Evolutionary conservation across 2,888 invertebrate species (phyloP), one percentile per base, ranked within the genome.

Genomic region (Mythimna ferrago): DNA sequence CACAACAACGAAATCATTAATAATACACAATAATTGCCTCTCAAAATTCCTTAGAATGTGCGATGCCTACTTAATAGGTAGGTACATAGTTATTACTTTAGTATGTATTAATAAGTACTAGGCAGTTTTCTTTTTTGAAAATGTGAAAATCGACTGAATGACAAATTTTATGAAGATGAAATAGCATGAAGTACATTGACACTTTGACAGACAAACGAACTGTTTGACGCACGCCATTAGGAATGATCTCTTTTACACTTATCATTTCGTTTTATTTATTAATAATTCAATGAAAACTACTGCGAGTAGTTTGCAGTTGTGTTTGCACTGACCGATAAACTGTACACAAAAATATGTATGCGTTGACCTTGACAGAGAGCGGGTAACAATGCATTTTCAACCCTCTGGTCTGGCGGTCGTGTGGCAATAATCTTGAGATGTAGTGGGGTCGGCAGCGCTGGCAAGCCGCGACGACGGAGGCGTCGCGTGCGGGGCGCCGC

Each of bases 301-400:
- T 16, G 16, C 21, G 41, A 61, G 21, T 61, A 61, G 21, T 41
- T 61, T 61, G 21, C 41, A 21, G 61, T 41, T 41, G 60, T 60
- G 38, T 21, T 41, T 61, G 41, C 41, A 14, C 61, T 61, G 41
- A 61, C 61, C 61, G 61, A 61, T 61, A 61, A 61, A 61, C 48
- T 62, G 54, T 66, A 78, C 19, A 21, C 44, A 66, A 70, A 67
- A 66, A 70, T 77, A 76, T 85, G 19, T 64, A 82, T 86, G 80
- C 82, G 85, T 92, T 93, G 94, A 95, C 95, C 95, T 96, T 96
- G 96, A 93, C 91, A 91, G 88, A 91, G 91, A 91, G 86, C 81
- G 78, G 78, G 89, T 88, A 90, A 86, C 94, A 94, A 91, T 93
- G 94, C 91, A 94, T 91, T 94, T 94, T 94, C 95, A 95, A 95